A percentile compares a stretch with the other conserved stretches of the same genome.
These are phyloP conservation scores for Corydoras maculifer DNA, from an alignment of 2,113 vertebrate species.

Conservation along the genomic window DNA sequence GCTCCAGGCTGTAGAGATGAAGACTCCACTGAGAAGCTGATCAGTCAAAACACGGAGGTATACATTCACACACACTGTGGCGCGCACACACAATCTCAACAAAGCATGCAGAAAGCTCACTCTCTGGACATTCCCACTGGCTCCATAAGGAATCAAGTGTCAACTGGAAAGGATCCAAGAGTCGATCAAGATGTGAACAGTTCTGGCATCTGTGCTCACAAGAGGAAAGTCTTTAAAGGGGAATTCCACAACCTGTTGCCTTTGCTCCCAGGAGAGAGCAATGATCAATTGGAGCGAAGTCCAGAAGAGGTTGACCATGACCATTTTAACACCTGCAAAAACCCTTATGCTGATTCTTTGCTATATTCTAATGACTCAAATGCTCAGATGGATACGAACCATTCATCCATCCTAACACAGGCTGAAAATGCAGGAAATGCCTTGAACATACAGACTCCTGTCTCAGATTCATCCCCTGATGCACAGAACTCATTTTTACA, in stretches of 20 bases:
- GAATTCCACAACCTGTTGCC: conserved; percentile 83
- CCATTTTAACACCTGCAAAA: conserved; percentile 78
- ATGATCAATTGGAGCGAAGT: conserved; percentile 46
- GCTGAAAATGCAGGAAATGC: neutral
- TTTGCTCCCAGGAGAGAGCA: conserved; percentile 60
- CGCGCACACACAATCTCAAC: conserved; percentile 1
- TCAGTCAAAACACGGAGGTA: conserved; percentile 27
- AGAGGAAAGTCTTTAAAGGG: conserved; percentile 83
- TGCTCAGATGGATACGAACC: neutral
- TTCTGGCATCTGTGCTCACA: conserved; percentile 66
- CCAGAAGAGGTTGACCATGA: conserved; percentile 63
- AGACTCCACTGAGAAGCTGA: conserved; percentile 29
- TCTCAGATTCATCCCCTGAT: conserved; percentile 59
- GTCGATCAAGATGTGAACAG: conserved; percentile 38
- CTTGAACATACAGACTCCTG: neutral
- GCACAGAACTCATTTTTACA: conserved; percentile 46
- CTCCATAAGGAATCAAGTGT: conserved; percentile 49
- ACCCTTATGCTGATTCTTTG: conserved; percentile 78
- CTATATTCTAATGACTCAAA: conserved; percentile 8
- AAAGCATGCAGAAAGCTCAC: conserved; percentile 32
- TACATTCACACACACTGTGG: conserved; percentile 19
- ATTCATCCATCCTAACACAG: neutral
- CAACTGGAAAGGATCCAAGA: conserved; percentile 55
- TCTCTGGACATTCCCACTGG: conserved; percentile 12
- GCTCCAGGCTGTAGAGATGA: conserved; percentile 41